These are phyloP conservation scores for Galagoides demidoff DNA, from an alignment of 2,797 vertebrate genomes.

Conservation along the genomic window DNA sequence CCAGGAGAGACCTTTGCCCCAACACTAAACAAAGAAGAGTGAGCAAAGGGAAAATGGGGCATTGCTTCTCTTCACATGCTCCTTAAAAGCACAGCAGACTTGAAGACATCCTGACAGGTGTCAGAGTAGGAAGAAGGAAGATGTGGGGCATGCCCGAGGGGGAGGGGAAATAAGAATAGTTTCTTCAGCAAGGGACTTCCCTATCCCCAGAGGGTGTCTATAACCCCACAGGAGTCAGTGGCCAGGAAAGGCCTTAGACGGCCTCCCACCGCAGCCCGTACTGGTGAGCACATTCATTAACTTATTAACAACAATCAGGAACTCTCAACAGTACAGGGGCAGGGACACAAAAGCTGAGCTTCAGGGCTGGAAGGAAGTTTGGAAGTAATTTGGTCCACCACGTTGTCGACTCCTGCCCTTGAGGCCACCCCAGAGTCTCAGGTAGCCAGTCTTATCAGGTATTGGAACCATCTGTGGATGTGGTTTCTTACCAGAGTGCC, in stretches of 20 bases:
- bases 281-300: neutral
- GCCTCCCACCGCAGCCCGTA: neutral
- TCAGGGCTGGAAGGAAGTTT: neutral
- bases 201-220: neutral
- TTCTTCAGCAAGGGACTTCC: neutral
- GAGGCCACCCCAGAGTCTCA: neutral
- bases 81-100: neutral
- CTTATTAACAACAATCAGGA: neutral
- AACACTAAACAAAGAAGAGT: neutral
- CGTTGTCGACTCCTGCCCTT: neutral
- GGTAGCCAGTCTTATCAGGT: conserved; percentile 35
- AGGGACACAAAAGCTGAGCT: neutral
- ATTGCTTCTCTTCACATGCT: neutral
- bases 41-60: neutral
- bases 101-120: neutral
- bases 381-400: neutral
- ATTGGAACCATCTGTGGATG: neutral
- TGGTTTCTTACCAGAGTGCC: neutral
- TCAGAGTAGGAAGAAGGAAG: neutral
- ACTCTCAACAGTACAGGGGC: neutral
- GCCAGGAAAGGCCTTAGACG: neutral
- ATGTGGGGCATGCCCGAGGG: too few species aligned
- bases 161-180: accelerated
- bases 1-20: neutral
- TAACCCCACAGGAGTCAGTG: neutral